Percentiles rank a stretch among this genome's conserved stretches.
These are phyloP conservation scores for Eupleurogrammus muticus DNA, from an alignment of 2,797 vertebrate genomes.

Conservation along the genomic window DNA sequence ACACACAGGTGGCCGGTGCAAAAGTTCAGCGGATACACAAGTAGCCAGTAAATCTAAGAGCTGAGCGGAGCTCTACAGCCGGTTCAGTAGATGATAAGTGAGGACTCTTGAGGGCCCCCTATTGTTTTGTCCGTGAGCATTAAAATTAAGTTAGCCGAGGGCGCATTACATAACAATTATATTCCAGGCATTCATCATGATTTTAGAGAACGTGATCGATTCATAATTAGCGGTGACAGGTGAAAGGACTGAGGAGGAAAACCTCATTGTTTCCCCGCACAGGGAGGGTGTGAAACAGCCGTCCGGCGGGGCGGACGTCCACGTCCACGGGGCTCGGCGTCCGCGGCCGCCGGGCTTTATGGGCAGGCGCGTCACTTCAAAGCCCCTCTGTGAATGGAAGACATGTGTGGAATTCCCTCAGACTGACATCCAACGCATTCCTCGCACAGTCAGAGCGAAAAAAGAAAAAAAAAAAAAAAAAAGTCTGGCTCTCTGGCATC, in stretches of 20 bases:
- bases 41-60: slow-evolving; percentile 44
- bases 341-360: slow-evolving; percentile 30
- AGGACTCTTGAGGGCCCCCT: not conserved
- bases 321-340: slow-evolving; percentile 13
- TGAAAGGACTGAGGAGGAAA: not conserved
- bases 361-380: slow-evolving; percentile 65
- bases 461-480: too few species aligned
- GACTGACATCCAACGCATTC: slow-evolving; percentile 67
- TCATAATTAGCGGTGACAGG: slow-evolving; percentile 1
- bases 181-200: too few species aligned
- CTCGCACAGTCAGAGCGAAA: slow-evolving; percentile 27
- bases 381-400: slow-evolving; percentile 59
- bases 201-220: slow-evolving; percentile 4
- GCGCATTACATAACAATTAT: not conserved
- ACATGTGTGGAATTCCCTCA: slow-evolving; percentile 69
- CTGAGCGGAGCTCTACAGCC: slow-evolving; percentile 43
- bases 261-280: slow-evolving; percentile 23
- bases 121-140: slow-evolving; percentile 25
- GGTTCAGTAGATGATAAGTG: slow-evolving; percentile 50
- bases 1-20: slow-evolving; percentile 26
- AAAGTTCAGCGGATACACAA: slow-evolving; percentile 63
- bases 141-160: not conserved
- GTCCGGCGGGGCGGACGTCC: too few species aligned
- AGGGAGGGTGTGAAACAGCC: slow-evolving; percentile 33
- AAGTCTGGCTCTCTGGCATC: slow-evolving; percentile 17